These are phyloP conservation scores for Aleiodes alternator DNA, from an alignment of 2,888 invertebrate species.

Conservation along the genomic window DNA sequence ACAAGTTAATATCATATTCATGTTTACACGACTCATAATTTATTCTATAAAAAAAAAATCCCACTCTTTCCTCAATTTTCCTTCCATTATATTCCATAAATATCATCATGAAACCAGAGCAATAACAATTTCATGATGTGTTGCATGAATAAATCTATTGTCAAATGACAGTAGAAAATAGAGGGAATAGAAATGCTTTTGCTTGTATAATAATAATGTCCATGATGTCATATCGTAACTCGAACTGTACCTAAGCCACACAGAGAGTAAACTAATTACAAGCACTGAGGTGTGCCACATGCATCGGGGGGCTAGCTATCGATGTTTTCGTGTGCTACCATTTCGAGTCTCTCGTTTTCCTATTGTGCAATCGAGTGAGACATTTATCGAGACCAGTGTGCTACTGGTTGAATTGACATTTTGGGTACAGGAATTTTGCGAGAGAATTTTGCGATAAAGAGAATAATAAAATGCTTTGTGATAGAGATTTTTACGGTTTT, in stretches of 20 bases:
- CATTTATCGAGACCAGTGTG: constrained; percentile 16
- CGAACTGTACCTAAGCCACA: constrained; percentile 1
- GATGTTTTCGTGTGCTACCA: constrained; percentile 14
- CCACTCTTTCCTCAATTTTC: too few relatives aligned
- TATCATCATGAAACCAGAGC: background rate
- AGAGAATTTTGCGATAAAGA: too few relatives aligned
- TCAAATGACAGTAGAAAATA: background rate
- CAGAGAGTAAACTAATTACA: constrained; percentile 21
- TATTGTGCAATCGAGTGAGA: constrained; percentile 5
- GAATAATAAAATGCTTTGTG: too few relatives aligned
- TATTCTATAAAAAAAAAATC: too few relatives aligned
- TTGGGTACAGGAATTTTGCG: background rate
- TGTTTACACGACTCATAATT: too few relatives aligned
- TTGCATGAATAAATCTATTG: constrained; percentile 18
- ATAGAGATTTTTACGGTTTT: too few relatives aligned
- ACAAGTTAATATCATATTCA: too few relatives aligned
- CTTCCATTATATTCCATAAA: too few relatives aligned
- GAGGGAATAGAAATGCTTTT: background rate
- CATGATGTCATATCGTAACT: constrained; percentile 25
- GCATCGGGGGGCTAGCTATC: background rate
- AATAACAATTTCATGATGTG: constrained; percentile 20
- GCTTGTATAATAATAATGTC: background rate
- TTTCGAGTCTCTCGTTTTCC: constrained; percentile 2
- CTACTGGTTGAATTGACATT: background rate
- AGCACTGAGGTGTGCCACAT: constrained; percentile 26